A percentile compares a stretch with the other conserved stretches of the same genome.
Conservation (phyloP, 2,888 invertebrate species). For the Camptogramma bilineatum region DNA sequence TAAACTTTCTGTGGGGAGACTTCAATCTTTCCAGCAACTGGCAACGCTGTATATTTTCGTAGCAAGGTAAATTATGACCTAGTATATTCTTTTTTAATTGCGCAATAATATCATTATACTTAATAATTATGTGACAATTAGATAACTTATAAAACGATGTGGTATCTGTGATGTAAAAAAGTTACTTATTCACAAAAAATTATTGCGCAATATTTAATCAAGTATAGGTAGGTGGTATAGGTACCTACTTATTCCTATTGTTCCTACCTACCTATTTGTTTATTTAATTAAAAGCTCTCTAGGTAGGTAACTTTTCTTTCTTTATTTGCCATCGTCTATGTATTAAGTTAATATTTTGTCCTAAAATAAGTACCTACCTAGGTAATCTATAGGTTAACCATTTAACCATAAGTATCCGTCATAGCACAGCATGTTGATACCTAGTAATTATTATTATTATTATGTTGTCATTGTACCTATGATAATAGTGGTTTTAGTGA, state of each 20-base stretch:
- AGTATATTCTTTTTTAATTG: constrained; percentile 20
- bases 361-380: no score
- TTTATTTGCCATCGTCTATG: no score
- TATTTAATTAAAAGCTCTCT: no score
- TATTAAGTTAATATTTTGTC: no score
- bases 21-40: constrained; percentile 48
- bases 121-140: background rate
- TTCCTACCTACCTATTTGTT: no score
- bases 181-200: background rate
- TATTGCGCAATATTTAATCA: constrained; percentile 7
- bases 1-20: constrained; percentile 49
- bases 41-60: constrained; percentile 63
- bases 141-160: background rate
- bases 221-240: background rate
- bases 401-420: no score
- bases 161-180: background rate
- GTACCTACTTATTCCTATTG: background rate
- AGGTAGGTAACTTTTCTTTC: no score
- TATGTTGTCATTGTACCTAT: no score
- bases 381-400: no score
- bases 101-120: constrained; percentile 11
- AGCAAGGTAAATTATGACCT: constrained; percentile 49
- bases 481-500: no score
- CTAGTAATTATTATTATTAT: no score
- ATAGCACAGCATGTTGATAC: no score